These are phyloP conservation scores for Australoheros facetus DNA, from an alignment of 2,797 vertebrate genomes.

Conservation along the genomic window DNA sequence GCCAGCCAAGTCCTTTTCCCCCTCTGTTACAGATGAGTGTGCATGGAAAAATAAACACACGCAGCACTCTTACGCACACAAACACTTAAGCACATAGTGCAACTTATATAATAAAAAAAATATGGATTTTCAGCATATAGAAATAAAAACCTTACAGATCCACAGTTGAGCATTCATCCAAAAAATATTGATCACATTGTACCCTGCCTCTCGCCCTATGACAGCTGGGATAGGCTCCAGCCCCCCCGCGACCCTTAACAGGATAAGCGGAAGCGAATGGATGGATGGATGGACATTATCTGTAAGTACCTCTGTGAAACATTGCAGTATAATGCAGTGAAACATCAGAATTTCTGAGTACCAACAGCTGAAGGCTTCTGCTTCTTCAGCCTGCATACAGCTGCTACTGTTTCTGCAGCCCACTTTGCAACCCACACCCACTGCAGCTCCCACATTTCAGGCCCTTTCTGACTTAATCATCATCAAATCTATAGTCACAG, in stretches of 20 bases:
- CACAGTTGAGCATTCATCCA: background rate
- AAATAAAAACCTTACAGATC: background rate
- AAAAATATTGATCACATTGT: background rate
- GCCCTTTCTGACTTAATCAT: background rate
- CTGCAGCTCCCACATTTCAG: background rate
- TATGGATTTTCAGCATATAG: background rate
- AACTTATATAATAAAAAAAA: constrained; percentile 2
- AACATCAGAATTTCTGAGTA: no score
- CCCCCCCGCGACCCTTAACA: no score
- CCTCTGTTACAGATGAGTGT: background rate
- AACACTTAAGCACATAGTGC: background rate
- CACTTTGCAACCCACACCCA: background rate
- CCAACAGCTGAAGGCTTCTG: no score
- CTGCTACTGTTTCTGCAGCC: background rate
- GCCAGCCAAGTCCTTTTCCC: constrained; percentile 24
- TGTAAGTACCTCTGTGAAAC: background rate
- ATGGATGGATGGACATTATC: no score
- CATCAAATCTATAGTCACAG: background rate
- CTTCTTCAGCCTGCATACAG: background rate
- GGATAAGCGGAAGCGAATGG: no score
- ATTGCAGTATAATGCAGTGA: background rate
- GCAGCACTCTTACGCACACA: background rate
- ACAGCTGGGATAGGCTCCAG: no score
- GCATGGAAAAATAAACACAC: background rate
- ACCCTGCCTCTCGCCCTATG: no score